Evolutionary conservation across 2,113 vertebrate species (phyloP), one percentile per base, ranked within the genome.

Genomic region (Nothoprocta perdicaria): DNA sequence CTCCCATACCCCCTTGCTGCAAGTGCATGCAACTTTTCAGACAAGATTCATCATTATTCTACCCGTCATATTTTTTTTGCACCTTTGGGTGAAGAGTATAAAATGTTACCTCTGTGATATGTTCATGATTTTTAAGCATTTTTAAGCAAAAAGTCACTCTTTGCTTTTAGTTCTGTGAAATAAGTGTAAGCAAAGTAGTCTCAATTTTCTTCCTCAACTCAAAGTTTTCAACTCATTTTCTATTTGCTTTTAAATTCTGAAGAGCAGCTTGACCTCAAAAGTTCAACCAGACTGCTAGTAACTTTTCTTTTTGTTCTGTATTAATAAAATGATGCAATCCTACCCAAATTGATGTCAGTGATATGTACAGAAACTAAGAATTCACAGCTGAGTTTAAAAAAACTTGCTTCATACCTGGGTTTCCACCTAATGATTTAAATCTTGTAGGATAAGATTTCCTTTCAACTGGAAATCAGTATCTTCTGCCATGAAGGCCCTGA

Each of bases 371-470:
- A 71, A 82, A 89, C 46, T 11, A 80, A 22, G 17, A 92, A 80
- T 52, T 67, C 46, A 89, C 76, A 77, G 9, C 27, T 87, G 16
- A 74, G 10, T 5, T 79, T 33, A 53, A 57, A 78, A 77, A 80
- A 84, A 21, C 2, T 63, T 67, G 2, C 2, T 78, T 52, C 63
- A 14, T 2, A 5, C 27, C 9, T 63, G 3, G 1, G 3, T 68
- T 18, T 86, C 43, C 76, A 7, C 71, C 88, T 55, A 26, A 29
- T 24, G 8, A 5, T 86, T 67, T 68, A 78, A 69, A 58, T 3
- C 0, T 26, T 3, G 4, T 8, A 31, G 17, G 41, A 23, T 80
- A 13, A 2, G 0, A 1, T 38, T 81, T 79, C 12, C 11, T 65
- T 84, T 66, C 71, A 18, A 14, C 27, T 84, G 43, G 31, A 92